Conservation (phyloP, 2,113 vertebrate species). For the Dasyurus viverrinus region DNA sequence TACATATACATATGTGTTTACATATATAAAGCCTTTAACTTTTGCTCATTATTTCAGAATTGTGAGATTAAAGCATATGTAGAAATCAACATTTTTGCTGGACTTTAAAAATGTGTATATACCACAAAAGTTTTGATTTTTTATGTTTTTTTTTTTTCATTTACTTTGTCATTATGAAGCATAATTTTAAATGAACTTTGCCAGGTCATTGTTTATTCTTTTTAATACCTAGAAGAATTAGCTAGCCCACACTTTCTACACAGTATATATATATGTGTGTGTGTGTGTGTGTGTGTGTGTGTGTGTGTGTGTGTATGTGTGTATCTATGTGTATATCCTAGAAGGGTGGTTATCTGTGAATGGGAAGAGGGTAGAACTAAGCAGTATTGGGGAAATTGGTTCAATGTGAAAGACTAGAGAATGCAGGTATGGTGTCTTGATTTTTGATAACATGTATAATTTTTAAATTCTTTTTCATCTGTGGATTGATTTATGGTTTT, state of each 20-base stretch:
- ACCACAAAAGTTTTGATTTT: neutral
- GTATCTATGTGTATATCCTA: no score
- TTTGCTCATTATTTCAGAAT: neutral
- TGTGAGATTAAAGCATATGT: constrained; percentile 21
- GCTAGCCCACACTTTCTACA: neutral
- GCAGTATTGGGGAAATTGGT: neutral
- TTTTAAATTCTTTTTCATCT: neutral
- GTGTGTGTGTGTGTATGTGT: no score
- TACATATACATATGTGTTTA: no score
- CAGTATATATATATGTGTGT: neutral
- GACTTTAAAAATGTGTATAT: neutral
- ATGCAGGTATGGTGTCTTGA: neutral
- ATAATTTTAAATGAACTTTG: neutral
- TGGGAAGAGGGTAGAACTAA: neutral
- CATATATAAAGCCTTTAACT: neutral
- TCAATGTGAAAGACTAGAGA: neutral
- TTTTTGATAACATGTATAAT: neutral
- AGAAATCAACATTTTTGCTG: neutral
- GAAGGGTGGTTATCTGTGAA: neutral
- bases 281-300: no score
- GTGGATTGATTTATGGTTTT: neutral
- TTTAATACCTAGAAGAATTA: neutral
- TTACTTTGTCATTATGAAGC: neutral
- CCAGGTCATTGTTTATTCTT: neutral
- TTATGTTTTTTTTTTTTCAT: neutral